phyloP scores from a whole-genome alignment of 2,888 invertebrate genomes.

The Ypsolopha sequella region DNA sequence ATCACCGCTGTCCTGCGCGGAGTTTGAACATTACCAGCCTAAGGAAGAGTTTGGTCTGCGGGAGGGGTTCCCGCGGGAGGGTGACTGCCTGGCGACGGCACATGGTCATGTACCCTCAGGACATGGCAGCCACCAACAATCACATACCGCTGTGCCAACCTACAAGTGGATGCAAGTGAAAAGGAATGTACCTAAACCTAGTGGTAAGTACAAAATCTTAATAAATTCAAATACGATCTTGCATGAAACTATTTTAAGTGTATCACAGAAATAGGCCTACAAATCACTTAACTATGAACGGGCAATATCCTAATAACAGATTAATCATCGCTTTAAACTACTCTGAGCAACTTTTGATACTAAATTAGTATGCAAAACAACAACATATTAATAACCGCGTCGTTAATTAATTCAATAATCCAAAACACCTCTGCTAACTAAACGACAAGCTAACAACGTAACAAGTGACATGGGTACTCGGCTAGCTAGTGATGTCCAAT shows the following conservation, averaged over 20 bases:
- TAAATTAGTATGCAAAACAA: too few species aligned
- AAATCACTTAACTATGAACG: too few species aligned
- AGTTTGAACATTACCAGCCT: slow-evolving; percentile 72
- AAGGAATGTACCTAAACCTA: slow-evolving; percentile 94
- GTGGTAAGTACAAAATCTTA: slow-evolving; percentile 72
- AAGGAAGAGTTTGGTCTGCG: slow-evolving; percentile 72
- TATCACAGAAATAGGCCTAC: too few species aligned
- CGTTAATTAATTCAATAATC: too few species aligned
- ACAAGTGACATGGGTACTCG: background rate
- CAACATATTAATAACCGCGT: too few species aligned
- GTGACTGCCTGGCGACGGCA: slow-evolving; percentile 33
- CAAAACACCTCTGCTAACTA: background rate
- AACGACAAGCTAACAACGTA: background rate
- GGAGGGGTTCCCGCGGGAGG: slow-evolving; percentile 44
- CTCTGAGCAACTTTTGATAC: too few species aligned
- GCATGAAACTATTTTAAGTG: too few species aligned
- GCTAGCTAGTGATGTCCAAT: background rate
- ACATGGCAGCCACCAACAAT: slow-evolving; percentile 48
- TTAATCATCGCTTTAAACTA: too few species aligned
- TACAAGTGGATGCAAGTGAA: slow-evolving; percentile 99
- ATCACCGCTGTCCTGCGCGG: slow-evolving; percentile 66
- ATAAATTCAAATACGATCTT: too few species aligned
- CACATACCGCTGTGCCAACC: slow-evolving; percentile 82
- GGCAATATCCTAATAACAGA: too few species aligned
- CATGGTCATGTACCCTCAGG: slow-evolving; percentile 39